Conservation (phyloP, 2,113 vertebrate species). For the Protobothrops mucrosquamatus region DNA sequence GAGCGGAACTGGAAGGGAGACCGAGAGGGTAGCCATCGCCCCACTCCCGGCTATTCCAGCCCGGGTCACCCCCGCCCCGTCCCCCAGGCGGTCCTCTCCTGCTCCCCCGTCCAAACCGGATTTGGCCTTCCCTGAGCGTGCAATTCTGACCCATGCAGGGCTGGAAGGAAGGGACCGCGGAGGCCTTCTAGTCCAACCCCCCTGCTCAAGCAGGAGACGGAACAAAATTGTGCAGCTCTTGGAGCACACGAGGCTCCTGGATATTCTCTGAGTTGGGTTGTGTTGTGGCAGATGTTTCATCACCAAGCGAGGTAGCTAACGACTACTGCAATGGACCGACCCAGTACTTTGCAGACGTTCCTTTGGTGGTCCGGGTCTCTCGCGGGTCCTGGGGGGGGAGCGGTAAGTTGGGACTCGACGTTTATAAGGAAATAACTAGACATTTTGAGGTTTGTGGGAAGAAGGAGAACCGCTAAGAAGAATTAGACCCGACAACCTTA, state of each 20-base stretch:
- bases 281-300: not conserved
- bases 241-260: not conserved
- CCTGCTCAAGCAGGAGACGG: not conserved
- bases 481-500: no score
- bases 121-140: not conserved
- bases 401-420: no score
- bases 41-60: not conserved
- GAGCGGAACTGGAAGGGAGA: conserved; percentile 7
- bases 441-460: no score
- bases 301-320: no score
- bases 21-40: accelerated
- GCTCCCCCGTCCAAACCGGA: not conserved
- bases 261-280: no score
- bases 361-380: no score
- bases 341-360: no score
- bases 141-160: not conserved
- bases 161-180: not conserved
- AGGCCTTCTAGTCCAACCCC: not conserved
- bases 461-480: no score
- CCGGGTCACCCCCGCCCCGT: not conserved
- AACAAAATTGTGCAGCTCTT: not conserved
- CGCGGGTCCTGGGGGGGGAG: no score
- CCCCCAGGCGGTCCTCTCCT: not conserved
- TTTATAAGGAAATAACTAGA: no score
- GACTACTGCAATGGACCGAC: no score